Evolutionary conservation across 1,140 invertebrate genomes (phyloP), one percentile per base, ranked within the genome.

Genomic region (Lordiphosa collinella): DNA sequence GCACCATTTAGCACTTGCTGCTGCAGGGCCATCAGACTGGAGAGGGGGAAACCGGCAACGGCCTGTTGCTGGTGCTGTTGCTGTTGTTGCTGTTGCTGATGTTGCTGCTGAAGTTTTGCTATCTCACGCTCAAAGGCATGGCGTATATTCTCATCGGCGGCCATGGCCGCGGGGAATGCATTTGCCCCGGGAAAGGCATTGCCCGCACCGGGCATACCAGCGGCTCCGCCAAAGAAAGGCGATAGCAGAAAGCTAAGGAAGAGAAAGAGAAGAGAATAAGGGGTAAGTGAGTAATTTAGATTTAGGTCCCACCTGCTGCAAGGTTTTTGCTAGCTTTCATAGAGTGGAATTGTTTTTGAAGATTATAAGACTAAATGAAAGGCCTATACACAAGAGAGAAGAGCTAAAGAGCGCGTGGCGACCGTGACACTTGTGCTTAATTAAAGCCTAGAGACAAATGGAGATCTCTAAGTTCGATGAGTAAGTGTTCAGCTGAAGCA

Each of bases 71-170:
- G 91, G 90, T 37, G 35, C 13, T 65, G 67, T 18, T 65, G 67
- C 18, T 73, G 67, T 4, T 49, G 46, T 3, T 51, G 91, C 91
- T 63, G 91, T 90, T 65, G 91, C 91, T 87, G 62, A 78, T 90
- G 47, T 80, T 90, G 79, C 48, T 92, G 92, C 76, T 96, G 95
- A 46, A 98, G 90, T 87, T 97, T 96, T 76, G 95, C 94, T 6
- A 98, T 91, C 89, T 98, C 96, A 34, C 96, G 92, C 80, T 97
- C 96, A 9, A 98, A 89, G 0, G 95, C 95, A 91, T 97, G 91
- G 58, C 97, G 92, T 82, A 97, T 95, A 32, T 96, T 95, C 63
- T 98, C 96, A 61, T 92, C 91, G 5, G 90, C 91, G 16, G 79
- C 73, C 70, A 53, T 91, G 86, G 86, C 70, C 93, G 94, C 47